Evolutionary conservation across 2,797 vertebrate species (phyloP).

Genomic region (Sebastes baramenuke): DNA sequence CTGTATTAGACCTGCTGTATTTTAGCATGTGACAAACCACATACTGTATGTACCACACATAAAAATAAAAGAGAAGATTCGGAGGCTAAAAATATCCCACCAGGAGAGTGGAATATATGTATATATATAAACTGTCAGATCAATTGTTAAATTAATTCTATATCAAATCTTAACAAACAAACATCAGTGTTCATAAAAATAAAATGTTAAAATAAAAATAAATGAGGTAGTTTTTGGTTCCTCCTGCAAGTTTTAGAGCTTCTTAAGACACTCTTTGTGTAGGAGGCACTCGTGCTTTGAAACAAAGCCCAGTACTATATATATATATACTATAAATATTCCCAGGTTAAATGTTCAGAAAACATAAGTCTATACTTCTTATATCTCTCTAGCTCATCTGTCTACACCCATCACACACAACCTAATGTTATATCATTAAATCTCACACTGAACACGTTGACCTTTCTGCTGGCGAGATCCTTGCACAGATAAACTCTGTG

Average conservation of each 20-base stretch:
- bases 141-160: not conserved
- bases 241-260: not conserved
- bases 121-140: not conserved
- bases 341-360: not conserved
- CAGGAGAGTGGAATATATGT: too few relatives aligned
- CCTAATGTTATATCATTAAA: not conserved
- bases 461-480: not conserved
- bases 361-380: not conserved
- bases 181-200: not conserved
- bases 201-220: not conserved
- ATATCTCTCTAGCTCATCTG: not conserved
- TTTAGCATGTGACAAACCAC: not conserved
- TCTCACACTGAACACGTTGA: not conserved
- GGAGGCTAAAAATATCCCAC: not conserved
- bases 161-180: not conserved
- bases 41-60: not conserved
- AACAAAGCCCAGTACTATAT: not conserved
- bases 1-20: not conserved
- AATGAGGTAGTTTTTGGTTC: not conserved
- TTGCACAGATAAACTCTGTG: not conserved
- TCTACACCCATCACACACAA: not conserved
- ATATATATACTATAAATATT: not conserved
- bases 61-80: not conserved
- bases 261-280: not conserved
- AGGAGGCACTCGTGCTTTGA: not conserved